Evolutionary conservation across 2,888 invertebrate genomes (phyloP), one percentile per base, ranked within the genome.

Genomic region (Margaritifera margaritifera): DNA sequence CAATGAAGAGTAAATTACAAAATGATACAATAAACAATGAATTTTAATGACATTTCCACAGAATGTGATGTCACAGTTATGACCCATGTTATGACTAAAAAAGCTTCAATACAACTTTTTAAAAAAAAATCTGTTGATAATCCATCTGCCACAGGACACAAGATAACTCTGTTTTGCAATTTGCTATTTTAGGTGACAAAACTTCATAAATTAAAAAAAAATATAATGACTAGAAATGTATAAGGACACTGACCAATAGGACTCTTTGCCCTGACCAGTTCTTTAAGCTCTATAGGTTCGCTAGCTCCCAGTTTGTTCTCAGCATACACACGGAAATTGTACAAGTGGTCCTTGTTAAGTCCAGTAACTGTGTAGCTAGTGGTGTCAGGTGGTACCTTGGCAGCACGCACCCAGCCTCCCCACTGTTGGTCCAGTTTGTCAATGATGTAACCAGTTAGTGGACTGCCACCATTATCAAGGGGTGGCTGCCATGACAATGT

Each of bases 271-370:
- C 73, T 92, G 18, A 95, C 92, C 81, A 93, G 93, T 19, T 95
- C 95, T 84, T 92, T 91, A 50, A 95, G 94, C 77, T 93, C 91
- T 31, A 95, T 95, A 67, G 94, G 93, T 64, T 83, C 85, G 72
- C 90, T 87, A 31, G 84, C 82, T 11, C 90, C 90, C 22, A 85
- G 80, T 77, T 88, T 87, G 76, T 90, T 90, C 76, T 89, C 88
- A 25, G 89, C 89, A 24, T 85, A 86, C 22, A 89, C 86, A 62
- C 89, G 74, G 85, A 89, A 89, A 81, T 85, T 85, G 75, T 88
- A 88, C 59, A 77, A 74, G 55, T 81, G 78, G 42, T 85, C 85
- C 64, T 85, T 84, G 24, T 72, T 74, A 19, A 87, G 78, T 25
- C 77, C 74, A 25, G 68, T 63, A 5, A 84, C 62, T 19, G 68